These are phyloP conservation scores for Cnemophilus loriae DNA, from an alignment of 2,113 vertebrate species.

Conservation along the genomic window DNA sequence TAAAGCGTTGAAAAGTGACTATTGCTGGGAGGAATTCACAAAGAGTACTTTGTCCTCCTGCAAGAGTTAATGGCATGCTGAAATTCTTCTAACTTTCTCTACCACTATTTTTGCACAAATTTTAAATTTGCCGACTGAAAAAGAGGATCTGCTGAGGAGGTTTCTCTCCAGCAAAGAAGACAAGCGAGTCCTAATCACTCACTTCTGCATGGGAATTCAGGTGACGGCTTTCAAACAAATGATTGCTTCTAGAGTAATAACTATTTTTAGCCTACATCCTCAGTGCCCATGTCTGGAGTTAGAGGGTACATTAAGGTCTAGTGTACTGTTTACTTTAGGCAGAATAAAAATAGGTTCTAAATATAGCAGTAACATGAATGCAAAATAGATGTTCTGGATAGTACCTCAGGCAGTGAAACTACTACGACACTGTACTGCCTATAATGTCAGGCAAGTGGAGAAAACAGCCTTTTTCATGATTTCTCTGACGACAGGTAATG, in stretches of 20 bases:
- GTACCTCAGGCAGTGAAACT: background rate
- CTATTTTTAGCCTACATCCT: constrained; percentile 54
- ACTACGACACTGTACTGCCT: background rate
- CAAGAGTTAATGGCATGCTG: background rate
- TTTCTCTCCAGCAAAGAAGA: constrained; percentile 9
- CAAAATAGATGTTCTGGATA: constrained; percentile 33
- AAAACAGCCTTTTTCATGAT: background rate
- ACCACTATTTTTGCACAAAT: background rate
- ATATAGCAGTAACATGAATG: constrained; percentile 40
- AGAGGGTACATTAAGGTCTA: constrained; percentile 60
- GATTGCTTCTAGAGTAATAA: constrained; percentile 28
- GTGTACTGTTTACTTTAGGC: constrained; percentile 11
- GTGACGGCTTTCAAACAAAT: constrained; percentile 33
- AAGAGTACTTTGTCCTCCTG: background rate
- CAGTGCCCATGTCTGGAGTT: constrained; percentile 20
- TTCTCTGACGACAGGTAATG: background rate
- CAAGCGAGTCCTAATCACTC: background rate
- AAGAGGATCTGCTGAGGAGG: constrained; percentile 16
- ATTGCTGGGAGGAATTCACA: background rate
- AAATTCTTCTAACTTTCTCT: background rate
- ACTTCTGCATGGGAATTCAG: constrained; percentile 20
- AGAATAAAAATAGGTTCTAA: constrained; percentile 58
- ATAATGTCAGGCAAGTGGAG: background rate
- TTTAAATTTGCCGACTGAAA: background rate
- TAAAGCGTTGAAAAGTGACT: background rate